These are phyloP conservation scores for Aythya baeri DNA, from an alignment of 2,113 vertebrate genomes.

Conservation along the genomic window DNA sequence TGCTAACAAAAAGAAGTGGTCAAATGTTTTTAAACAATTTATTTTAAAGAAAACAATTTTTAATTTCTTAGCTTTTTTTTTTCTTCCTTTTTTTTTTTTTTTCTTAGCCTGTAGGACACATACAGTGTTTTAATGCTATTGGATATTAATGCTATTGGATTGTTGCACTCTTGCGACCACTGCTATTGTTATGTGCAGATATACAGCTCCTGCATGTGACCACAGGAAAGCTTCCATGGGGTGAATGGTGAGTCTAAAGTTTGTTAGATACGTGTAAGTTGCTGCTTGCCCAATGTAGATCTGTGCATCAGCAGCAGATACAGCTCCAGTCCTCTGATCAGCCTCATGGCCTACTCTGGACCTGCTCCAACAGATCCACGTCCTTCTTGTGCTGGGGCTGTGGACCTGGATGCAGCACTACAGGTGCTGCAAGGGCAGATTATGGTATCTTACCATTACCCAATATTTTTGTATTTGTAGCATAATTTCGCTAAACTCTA, in stretches of 20 bases:
- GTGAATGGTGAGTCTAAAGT: not conserved
- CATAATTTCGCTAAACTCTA: not conserved
- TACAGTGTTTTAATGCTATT: not conserved
- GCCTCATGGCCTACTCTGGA: too few relatives aligned
- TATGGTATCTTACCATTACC: not conserved
- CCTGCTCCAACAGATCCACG: too few relatives aligned
- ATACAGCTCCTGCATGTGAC: rapidly evolving
- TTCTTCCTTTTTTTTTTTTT: not conserved
- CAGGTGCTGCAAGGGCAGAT: too few relatives aligned
- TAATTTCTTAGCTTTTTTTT: not conserved
- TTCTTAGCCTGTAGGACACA: rapidly evolving
- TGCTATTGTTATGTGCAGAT: not conserved
- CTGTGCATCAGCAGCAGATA: rapidly evolving
- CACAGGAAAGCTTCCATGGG: rapidly evolving
- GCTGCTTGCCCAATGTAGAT: rapidly evolving
- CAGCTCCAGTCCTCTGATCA: too few relatives aligned
- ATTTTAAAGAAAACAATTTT: rapidly evolving
- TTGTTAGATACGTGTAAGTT: rapidly evolving
- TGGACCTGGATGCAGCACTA: too few relatives aligned
- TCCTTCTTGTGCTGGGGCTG: too few relatives aligned
- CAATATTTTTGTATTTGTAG: not conserved
- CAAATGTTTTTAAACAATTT: rapidly evolving
- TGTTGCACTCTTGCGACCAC: rapidly evolving
- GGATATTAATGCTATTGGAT: not conserved
- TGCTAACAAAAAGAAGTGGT: not conserved